phyloP scores from a whole-genome alignment of 1,140 invertebrate species.

The Eumeta japonica region DNA sequence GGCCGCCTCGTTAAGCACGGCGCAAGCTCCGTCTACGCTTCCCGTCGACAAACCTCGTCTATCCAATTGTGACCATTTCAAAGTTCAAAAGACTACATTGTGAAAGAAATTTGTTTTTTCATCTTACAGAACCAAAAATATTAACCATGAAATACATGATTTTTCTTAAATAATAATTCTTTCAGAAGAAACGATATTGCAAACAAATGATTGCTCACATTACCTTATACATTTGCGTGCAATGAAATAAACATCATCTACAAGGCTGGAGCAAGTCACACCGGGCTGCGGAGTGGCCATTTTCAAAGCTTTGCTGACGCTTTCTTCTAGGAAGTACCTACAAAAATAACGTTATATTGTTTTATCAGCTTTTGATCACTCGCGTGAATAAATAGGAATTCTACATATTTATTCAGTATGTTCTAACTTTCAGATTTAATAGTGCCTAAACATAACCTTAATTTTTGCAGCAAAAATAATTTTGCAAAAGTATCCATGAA shows the following conservation, averaged over 20 bases:
- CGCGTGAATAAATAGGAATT: neutral
- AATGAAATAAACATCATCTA: slow-evolving; percentile 98
- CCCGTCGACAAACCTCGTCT: slow-evolving; percentile 85
- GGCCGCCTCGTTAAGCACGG: slow-evolving; percentile 92
- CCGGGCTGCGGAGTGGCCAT: slow-evolving; percentile 75
- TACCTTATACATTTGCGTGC: slow-evolving; percentile 93
- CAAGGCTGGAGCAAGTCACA: slow-evolving; percentile 84
- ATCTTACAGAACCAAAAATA: neutral
- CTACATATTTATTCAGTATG: no score
- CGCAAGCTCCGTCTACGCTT: slow-evolving; percentile 94
- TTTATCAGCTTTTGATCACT: neutral
- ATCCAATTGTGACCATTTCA: slow-evolving; percentile 8
- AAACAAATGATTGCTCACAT: slow-evolving; percentile 1
- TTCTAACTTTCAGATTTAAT: no score
- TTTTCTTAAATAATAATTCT: neutral
- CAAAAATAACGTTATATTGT: slow-evolving; percentile 5
- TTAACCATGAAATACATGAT: neutral
- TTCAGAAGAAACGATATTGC: neutral
- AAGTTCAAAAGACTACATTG: neutral
- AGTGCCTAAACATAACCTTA: no score
- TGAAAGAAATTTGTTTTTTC: neutral
- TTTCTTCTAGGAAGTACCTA: slow-evolving; percentile 92
- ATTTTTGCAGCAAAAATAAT: no score
- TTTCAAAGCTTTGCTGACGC: slow-evolving; percentile 88
- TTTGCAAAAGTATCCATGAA: no score